These are phyloP conservation scores for Drosophila nigritarsus DNA, from an alignment of 2,888 invertebrate genomes.

Conservation along the genomic window DNA sequence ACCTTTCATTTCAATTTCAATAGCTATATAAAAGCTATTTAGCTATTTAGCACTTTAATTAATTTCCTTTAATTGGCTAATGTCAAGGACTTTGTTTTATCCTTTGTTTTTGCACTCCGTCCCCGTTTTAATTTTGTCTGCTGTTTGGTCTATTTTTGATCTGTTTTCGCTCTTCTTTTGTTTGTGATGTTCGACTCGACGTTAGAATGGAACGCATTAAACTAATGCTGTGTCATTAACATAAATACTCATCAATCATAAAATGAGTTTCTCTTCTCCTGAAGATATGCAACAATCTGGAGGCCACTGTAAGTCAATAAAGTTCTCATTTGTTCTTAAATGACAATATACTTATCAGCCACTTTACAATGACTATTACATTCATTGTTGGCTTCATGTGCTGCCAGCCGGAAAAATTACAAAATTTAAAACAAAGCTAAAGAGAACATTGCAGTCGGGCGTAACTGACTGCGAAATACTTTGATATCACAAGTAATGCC, in stretches of 20 bases:
- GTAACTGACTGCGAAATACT: background rate
- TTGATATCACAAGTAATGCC: background rate
- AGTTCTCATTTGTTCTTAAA: slow-evolving; percentile 23
- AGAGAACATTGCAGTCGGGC: too few species aligned
- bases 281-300: slow-evolving; percentile 35
- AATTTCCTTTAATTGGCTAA: slow-evolving; percentile 43
- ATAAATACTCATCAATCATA: slow-evolving; percentile 65
- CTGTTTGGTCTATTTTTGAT: background rate
- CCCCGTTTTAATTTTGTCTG: background rate
- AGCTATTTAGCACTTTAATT: slow-evolving; percentile 59
- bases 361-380: slow-evolving; percentile 45
- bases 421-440: background rate
- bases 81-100: slow-evolving; percentile 8
- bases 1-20: slow-evolving; percentile 2
- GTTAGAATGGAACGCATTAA: slow-evolving; percentile 43
- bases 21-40: slow-evolving; percentile 1
- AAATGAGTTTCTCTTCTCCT: slow-evolving; percentile 16
- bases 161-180: background rate
- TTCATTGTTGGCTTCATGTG: slow-evolving; percentile 46
- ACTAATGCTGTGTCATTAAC: slow-evolving; percentile 73
- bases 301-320: slow-evolving; percentile 27
- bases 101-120: background rate
- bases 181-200: slow-evolving; percentile 12
- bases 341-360: slow-evolving; percentile 56
- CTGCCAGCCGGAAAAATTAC: slow-evolving; percentile 6